These are phyloP conservation scores for Microtus richardsoni DNA, from an alignment of 2,113 vertebrate genomes.

Conservation along the genomic window DNA sequence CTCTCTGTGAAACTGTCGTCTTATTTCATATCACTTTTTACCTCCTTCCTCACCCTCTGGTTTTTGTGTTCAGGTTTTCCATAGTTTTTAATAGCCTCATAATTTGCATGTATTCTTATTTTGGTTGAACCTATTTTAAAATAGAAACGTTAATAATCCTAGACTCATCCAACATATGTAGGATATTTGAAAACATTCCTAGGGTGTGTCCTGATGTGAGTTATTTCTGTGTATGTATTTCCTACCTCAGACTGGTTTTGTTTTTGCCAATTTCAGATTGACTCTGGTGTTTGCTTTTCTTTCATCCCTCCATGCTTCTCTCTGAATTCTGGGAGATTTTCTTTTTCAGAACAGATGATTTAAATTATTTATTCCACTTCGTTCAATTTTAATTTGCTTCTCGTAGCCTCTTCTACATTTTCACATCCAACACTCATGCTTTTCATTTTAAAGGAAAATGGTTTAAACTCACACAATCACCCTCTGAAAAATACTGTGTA, in stretches of 20 bases:
- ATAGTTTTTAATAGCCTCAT: neutral
- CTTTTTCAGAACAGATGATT: slow-evolving; percentile 61
- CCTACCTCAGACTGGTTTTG: neutral
- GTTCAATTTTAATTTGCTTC: slow-evolving; percentile 76
- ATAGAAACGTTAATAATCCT: neutral
- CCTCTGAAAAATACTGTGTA: slow-evolving; percentile 44
- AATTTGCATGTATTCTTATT: slow-evolving; percentile 38
- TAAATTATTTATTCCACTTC: slow-evolving; percentile 78
- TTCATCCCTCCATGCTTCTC: slow-evolving; percentile 61
- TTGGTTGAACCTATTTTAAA: slow-evolving; percentile 17
- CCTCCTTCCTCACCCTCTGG: neutral
- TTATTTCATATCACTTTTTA: neutral
- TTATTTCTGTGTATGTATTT: neutral
- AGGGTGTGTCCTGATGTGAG: neutral
- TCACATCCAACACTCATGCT: slow-evolving; percentile 66
- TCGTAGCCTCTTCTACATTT: slow-evolving; percentile 55
- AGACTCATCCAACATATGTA: neutral
- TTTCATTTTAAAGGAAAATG: slow-evolving; percentile 69
- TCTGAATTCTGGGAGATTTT: slow-evolving; percentile 70
- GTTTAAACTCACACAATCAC: slow-evolving; percentile 44
- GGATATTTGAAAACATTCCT: slow-evolving; percentile 47
- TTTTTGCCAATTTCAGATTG: slow-evolving; percentile 47
- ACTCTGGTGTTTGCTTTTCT: slow-evolving; percentile 51
- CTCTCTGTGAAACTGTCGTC: neutral
- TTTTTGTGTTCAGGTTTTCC: neutral